These are phyloP conservation scores for Progne subis DNA, from an alignment of 2,113 vertebrate species.

Conservation along the genomic window DNA sequence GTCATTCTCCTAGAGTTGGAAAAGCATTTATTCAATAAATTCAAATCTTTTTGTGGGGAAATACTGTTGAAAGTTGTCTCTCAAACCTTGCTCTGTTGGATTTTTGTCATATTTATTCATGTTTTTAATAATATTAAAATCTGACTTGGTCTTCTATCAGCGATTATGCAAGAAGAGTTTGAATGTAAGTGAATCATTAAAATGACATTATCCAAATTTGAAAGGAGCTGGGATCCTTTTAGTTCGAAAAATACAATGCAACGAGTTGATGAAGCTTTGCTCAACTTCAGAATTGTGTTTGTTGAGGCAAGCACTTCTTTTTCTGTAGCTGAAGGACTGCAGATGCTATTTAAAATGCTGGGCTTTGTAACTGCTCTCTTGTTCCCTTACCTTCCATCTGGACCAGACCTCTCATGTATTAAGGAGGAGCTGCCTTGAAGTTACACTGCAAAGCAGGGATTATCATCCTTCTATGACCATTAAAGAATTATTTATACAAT, in stretches of 20 bases:
- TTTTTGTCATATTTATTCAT: neutral
- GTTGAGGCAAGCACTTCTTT: neutral
- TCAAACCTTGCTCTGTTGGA: neutral
- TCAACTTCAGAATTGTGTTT: neutral
- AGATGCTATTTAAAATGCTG: neutral
- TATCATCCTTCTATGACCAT: neutral
- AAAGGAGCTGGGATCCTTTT: neutral
- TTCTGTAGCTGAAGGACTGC: neutral
- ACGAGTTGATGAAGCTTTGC: neutral
- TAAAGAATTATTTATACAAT: neutral
- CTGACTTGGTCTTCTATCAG: neutral
- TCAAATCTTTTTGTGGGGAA: accelerated
- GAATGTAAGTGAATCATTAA: neutral
- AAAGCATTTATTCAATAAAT: neutral
- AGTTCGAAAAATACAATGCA: neutral
- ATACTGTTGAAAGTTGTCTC: neutral
- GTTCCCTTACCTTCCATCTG: neutral
- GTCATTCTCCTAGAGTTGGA: neutral
- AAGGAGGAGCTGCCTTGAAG: neutral
- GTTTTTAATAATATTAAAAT: neutral
- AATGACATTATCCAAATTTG: neutral
- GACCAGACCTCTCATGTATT: neutral
- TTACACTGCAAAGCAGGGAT: neutral
- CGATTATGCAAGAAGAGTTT: neutral
- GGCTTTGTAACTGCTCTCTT: neutral